A percentile compares a stretch with the other conserved stretches of the same genome.
Evolutionary conservation across 2,113 vertebrate genomes (phyloP).

Genomic region (Cyanoramphus novaezelandiae): DNA sequence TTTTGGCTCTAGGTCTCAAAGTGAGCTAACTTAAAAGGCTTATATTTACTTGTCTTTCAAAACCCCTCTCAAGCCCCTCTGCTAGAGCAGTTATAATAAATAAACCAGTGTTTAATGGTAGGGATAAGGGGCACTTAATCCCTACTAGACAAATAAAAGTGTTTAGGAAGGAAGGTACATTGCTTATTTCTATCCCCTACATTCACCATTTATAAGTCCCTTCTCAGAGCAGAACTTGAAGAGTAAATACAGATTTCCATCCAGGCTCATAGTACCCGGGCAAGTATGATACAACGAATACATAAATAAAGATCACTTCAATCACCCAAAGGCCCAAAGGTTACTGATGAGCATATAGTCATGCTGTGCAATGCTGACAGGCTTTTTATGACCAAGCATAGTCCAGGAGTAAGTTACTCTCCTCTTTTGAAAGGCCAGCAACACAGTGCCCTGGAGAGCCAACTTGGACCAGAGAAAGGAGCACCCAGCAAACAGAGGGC

Average conservation of each 20-base stretch:
- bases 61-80: background rate
- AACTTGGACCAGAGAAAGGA: background rate
- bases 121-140: background rate
- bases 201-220: background rate
- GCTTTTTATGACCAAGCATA: background rate
- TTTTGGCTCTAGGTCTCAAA: background rate
- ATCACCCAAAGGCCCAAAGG: background rate
- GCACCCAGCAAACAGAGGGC: background rate
- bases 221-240: background rate
- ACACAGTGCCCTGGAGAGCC: background rate
- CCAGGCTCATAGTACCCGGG: background rate
- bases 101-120: background rate
- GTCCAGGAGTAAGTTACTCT: background rate
- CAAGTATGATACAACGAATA: background rate
- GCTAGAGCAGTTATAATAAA: background rate
- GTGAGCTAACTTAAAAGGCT: background rate
- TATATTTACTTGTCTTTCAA: background rate
- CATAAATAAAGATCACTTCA: background rate
- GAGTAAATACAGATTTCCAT: background rate
- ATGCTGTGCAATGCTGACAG: background rate
- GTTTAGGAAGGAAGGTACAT: background rate
- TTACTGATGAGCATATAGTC: background rate
- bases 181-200: background rate
- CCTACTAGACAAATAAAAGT: background rate
- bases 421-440: background rate